Conservation (phyloP, 2,113 vertebrate species). For the Hippocampus barbouri region DNA sequence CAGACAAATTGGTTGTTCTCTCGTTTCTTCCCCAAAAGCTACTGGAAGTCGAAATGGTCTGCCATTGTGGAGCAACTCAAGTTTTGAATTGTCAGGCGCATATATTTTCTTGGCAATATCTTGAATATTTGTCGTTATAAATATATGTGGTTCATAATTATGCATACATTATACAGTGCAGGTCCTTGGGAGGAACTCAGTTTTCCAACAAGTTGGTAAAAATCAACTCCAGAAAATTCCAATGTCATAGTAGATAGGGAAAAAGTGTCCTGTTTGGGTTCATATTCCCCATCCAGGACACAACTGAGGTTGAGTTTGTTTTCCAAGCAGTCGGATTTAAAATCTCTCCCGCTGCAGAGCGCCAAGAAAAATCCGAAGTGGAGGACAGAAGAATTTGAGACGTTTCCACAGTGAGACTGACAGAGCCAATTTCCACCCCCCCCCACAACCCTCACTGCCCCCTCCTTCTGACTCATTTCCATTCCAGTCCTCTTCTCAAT, state of each 20-base stretch:
- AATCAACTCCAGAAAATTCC: background rate
- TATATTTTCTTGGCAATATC: too few species aligned
- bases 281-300: slow-evolving; percentile 32
- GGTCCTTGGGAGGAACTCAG: background rate
- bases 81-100: too few species aligned
- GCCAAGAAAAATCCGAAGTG: slow-evolving; percentile 41
- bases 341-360: slow-evolving; percentile 23
- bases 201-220: background rate
- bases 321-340: slow-evolving; percentile 37
- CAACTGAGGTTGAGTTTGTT: slow-evolving; percentile 28
- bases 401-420: slow-evolving; percentile 36
- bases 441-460: background rate
- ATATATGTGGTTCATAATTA: background rate
- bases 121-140: too few species aligned
- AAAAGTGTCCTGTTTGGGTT: slow-evolving; percentile 28
- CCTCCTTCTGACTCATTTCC: slow-evolving; percentile 28
- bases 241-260: background rate
- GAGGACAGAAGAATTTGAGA: slow-evolving; percentile 34
- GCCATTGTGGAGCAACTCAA: too few species aligned
- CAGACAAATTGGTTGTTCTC: background rate
- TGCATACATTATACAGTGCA: background rate
- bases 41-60: too few species aligned
- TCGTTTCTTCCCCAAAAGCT: background rate
- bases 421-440: slow-evolving; percentile 13
- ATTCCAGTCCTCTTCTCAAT: slow-evolving; percentile 26